Evolutionary conservation across 2,888 invertebrate genomes (phyloP), one percentile per base, ranked within the genome.

Genomic region (Andrena flavipes): DNA sequence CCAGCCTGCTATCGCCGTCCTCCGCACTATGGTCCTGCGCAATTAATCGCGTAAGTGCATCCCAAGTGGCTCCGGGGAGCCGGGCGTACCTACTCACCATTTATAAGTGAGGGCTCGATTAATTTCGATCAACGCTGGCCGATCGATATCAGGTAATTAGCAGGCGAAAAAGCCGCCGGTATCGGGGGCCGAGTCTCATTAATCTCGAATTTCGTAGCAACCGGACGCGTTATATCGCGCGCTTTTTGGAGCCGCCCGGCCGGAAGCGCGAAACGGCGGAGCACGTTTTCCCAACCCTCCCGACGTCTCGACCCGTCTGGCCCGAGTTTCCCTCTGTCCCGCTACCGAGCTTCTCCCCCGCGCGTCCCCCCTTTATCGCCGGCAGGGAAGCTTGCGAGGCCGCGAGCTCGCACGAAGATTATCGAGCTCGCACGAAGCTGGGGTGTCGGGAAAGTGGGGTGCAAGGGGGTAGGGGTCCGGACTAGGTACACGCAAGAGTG

Each of bases 351-450:
- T 23, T 63, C 8, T 49, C n/a, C 62, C 62, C 62, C 73, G 48
- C 54, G 35, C n/a, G 29, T 56, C 62, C 62, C 54, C 54, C 73
- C 75, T 76, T 51, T 79, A 67, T 76, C 81, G 63, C 76, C 20
- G 30, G 49, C 10, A 74, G 49, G 71, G 54, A 74, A 62, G 73
- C 35, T 71, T 59, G 79, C 86, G 79, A 68, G 73, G 23, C 68
- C 51, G 79, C 86, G 82, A 87, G 80, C 79, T 81, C 49, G 79
- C 77, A 84, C 90, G 91, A 88, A 90, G 89, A 89, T 88, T 86
- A 87, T 91, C 91, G 91, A 91, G 88, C 84, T 87, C 84, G 80
- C 89, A 82, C 91, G 90, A 91, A 89, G 82, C 82, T 65, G 70
- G 63, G 76, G 75, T 26, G 65, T 60, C 42, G 56, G 60, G 48